Conservation (phyloP, 35 echinoderm and acorn worm genomes). For the Amphiura filiformis region DNA sequence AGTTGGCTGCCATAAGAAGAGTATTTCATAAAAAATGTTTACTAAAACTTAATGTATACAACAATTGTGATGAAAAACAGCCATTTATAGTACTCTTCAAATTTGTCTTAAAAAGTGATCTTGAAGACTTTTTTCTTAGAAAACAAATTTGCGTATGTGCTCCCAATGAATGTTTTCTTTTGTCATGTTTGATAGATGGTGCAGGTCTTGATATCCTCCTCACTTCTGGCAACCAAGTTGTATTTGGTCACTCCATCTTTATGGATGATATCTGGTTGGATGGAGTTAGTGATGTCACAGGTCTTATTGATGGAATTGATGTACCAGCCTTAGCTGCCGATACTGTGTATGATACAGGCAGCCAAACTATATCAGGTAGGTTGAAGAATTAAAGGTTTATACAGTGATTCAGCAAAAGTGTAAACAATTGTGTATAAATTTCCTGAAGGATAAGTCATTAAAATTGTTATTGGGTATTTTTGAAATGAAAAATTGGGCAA, state of each 20-base stretch:
- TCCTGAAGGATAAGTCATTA: too few relatives aligned
- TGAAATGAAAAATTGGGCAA: too few relatives aligned
- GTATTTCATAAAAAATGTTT: not conserved
- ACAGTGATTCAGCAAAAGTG: too few relatives aligned
- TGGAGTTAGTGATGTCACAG: constrained; percentile 17
- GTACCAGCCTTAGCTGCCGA: constrained; percentile 39
- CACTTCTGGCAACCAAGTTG: constrained; percentile 36
- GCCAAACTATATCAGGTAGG: constrained; percentile 41
- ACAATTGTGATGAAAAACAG: too few relatives aligned
- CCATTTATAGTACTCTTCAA: not conserved
- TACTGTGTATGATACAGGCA: constrained; percentile 56
- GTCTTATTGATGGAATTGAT: constrained; percentile 54
- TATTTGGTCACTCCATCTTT: constrained; percentile 51
- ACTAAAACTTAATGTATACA: not conserved
- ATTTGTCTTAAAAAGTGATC: not conserved
- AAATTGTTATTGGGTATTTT: too few relatives aligned
- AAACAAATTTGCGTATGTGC: too few relatives aligned
- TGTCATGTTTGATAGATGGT: not conserved
- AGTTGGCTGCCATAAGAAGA: too few relatives aligned
- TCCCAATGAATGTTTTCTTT: not conserved
- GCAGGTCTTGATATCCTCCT: constrained; percentile 13
- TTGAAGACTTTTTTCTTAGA: too few relatives aligned
- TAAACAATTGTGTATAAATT: too few relatives aligned
- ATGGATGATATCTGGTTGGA: constrained; percentile 7
- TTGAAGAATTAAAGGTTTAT: not conserved